phyloP scores from a whole-genome alignment of 2,888 invertebrate genomes.

The Adineta ricciae region DNA sequence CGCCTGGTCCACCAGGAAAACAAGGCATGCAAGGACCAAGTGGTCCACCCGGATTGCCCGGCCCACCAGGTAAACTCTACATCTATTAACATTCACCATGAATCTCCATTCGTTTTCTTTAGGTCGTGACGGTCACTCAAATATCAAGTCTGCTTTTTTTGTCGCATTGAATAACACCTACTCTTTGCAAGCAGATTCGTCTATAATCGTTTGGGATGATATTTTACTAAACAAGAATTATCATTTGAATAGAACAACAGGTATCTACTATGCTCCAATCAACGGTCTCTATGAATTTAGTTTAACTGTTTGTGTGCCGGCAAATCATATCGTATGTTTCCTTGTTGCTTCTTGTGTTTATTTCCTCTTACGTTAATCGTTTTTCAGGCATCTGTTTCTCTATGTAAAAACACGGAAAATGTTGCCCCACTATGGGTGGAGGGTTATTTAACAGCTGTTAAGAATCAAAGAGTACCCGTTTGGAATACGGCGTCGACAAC shows the following conservation, averaged over 20 bases:
- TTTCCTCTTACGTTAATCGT: not conserved
- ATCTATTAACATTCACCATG: too few relatives aligned
- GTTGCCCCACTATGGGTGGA: constrained; percentile 2
- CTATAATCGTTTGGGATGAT: constrained; percentile 18
- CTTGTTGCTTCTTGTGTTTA: too few relatives aligned
- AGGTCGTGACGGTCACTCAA: not conserved
- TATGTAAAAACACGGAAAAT: constrained; percentile 3
- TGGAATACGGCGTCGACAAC: constrained; percentile 21
- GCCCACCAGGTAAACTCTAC: not conserved
- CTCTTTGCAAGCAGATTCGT: not conserved
- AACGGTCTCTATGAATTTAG: constrained; percentile 11
- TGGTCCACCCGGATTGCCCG: not conserved
- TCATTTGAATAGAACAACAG: not conserved
- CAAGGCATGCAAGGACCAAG: not conserved
- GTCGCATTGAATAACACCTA: not conserved
- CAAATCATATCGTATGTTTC: constrained; percentile 7
- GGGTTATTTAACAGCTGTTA: constrained; percentile 7
- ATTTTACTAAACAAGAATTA: not conserved
- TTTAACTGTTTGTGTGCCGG: constrained; percentile 17
- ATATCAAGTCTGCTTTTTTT: constrained; percentile 13
- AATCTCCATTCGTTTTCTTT: too few relatives aligned
- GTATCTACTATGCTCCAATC: not conserved
- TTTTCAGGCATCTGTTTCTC: not conserved
- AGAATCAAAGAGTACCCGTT: constrained; percentile 20
- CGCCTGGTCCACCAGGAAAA: constrained; percentile 18